These are phyloP conservation scores for Manis javanica DNA, from an alignment of 2,797 vertebrate genomes.

Conservation along the genomic window DNA sequence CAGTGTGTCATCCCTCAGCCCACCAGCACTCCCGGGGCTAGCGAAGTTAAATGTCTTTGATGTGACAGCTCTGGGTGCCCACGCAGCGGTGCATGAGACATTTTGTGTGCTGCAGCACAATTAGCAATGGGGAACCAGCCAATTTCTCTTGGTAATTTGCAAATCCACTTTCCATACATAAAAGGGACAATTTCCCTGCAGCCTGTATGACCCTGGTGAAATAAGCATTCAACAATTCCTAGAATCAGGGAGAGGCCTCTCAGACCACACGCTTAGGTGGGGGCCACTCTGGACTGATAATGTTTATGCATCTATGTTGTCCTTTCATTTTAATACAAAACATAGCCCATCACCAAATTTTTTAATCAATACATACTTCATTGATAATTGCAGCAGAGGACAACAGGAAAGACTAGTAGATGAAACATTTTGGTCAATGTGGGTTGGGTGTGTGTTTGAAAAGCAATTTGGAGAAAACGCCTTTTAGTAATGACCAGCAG, in stretches of 20 bases:
- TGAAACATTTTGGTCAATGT: background rate
- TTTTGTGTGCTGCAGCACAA: background rate
- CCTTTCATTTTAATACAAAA: background rate
- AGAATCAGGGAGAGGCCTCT: no score
- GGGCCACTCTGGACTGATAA: accelerated
- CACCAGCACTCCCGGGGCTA: accelerated
- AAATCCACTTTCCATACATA: background rate
- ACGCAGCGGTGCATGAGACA: accelerated
- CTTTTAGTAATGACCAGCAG: background rate
- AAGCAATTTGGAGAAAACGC: slow-evolving; percentile 21
- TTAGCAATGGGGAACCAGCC: background rate
- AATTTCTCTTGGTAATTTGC: background rate
- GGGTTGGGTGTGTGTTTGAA: background rate
- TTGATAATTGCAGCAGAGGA: background rate
- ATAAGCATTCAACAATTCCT: accelerated
- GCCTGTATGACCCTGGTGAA: background rate
- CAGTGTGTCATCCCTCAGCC: accelerated
- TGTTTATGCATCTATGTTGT: background rate
- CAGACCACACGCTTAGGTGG: accelerated
- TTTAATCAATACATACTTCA: background rate
- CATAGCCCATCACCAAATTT: background rate
- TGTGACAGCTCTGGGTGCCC: no score
- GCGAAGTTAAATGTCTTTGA: background rate
- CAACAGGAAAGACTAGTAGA: background rate
- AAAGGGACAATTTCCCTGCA: background rate